phyloP scores from a whole-genome alignment of 2,888 invertebrate species.

The Troides helena region DNA sequence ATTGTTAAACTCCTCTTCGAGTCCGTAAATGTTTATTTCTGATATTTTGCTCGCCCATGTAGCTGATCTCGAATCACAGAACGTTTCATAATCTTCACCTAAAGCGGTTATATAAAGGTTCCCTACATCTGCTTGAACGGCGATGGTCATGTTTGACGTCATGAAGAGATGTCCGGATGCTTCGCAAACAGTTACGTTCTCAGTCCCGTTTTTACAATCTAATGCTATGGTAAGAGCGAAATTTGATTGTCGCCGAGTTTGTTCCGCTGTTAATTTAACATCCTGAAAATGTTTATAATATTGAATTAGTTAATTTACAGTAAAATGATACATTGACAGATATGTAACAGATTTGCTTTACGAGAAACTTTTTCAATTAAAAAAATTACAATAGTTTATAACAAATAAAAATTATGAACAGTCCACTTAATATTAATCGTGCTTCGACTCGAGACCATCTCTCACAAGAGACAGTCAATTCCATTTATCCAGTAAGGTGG shows the following conservation, averaged over 20 bases:
- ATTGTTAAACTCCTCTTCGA: conserved; percentile 59
- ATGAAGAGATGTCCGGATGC: conserved; percentile 59
- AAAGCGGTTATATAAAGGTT: conserved; percentile 45
- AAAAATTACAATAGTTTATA: no score
- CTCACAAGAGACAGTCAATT: no score
- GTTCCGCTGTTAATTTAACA: conserved; percentile 48
- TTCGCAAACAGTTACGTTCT: conserved; percentile 36
- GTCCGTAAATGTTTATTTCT: conserved; percentile 60
- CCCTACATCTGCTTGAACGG: conserved; percentile 48
- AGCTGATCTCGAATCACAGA: conserved; percentile 45
- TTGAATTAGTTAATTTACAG: neutral
- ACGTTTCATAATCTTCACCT: conserved; percentile 46
- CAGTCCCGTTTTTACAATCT: conserved; percentile 44
- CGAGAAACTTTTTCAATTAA: no score
- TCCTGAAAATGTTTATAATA: conserved; percentile 48
- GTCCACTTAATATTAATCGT: no score
- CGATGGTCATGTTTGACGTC: conserved; percentile 45
- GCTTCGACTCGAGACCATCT: no score
- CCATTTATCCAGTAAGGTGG: no score
- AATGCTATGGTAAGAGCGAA: conserved; percentile 59
- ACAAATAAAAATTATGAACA: no score
- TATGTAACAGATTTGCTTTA: no score
- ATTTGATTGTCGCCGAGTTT: conserved; percentile 51
- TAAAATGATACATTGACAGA: neutral
- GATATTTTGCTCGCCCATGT: conserved; percentile 46